A percentile compares a stretch with the other conserved stretches of the same genome.
Conservation (phyloP, 2,797 vertebrate genomes). For the Pterois miles region DNA sequence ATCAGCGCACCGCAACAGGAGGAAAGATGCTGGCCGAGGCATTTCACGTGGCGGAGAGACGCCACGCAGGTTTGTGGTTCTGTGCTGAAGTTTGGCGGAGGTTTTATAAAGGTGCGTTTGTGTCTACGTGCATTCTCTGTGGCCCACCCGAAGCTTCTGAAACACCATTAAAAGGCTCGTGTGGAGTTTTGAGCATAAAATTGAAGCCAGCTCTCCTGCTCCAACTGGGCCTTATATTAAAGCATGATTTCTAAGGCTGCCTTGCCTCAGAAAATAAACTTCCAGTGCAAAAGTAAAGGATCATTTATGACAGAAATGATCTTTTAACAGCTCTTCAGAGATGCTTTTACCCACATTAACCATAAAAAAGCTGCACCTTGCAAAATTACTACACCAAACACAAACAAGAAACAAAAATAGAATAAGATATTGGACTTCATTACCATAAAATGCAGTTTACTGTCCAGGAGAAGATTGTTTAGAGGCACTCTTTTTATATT, state of each 20-base stretch:
- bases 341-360: background rate
- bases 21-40: slow-evolving; percentile 62
- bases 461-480: background rate
- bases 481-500: background rate
- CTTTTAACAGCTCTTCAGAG: background rate
- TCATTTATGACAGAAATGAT: background rate
- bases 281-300: background rate
- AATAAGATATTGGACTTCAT: background rate
- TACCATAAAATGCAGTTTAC: background rate
- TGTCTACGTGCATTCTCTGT: slow-evolving; percentile 37
- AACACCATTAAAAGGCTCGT: slow-evolving; percentile 36
- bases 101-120: slow-evolving; percentile 12
- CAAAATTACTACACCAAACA: background rate
- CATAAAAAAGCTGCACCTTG: background rate
- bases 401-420: background rate
- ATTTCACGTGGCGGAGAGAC: slow-evolving; percentile 30
- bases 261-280: slow-evolving; percentile 6
- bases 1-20: slow-evolving; percentile 17
- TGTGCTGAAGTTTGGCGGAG: background rate
- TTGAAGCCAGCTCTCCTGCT: slow-evolving; percentile 34
- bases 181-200: slow-evolving; percentile 25
- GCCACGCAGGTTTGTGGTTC: slow-evolving; percentile 17
- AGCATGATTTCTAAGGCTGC: slow-evolving; percentile 32
- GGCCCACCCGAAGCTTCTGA: slow-evolving; percentile 45
- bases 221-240: slow-evolving; percentile 50